These are phyloP conservation scores for Spodoptera frugiperda DNA, from an alignment of 1,140 invertebrate genomes.

Conservation along the genomic window DNA sequence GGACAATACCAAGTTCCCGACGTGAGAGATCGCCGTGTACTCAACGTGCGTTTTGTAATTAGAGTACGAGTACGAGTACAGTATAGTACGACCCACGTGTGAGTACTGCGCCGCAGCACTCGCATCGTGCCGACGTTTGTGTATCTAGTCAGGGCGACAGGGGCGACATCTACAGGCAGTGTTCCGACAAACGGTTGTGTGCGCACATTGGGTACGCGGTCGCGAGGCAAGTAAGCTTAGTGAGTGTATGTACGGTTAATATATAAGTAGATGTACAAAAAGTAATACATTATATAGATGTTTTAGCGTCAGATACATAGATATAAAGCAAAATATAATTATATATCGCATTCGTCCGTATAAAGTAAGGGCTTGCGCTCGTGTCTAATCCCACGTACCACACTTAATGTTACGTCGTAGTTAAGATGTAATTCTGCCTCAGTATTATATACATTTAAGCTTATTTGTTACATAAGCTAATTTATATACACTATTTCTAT, in stretches of 20 bases:
- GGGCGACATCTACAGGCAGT: conserved; percentile 46
- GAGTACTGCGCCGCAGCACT: conserved; percentile 43
- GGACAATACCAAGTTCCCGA: conserved; percentile 80
- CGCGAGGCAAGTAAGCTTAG: conserved; percentile 81
- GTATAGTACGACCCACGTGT: conserved; percentile 11
- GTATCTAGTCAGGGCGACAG: conserved; percentile 69
- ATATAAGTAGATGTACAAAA: conserved; percentile 86
- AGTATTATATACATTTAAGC: conserved; percentile 86
- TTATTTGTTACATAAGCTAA: conserved; percentile 86
- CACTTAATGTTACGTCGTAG: conserved; percentile 85
- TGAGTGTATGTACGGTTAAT: conserved; percentile 85
- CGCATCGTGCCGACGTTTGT: conserved; percentile 58
- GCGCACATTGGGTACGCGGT: conserved; percentile 77
- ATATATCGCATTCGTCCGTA: conserved; percentile 86
- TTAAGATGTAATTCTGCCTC: conserved; percentile 86
- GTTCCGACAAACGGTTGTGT: conserved; percentile 54
- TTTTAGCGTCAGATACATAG: conserved; percentile 86
- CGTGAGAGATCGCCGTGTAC: conserved; percentile 69
- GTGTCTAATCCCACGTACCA: conserved; percentile 84
- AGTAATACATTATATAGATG: conserved; percentile 86
- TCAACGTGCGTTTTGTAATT: conserved; percentile 68
- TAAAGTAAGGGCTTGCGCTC: conserved; percentile 85
- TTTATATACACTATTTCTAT: conserved; percentile 85
- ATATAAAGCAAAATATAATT: conserved; percentile 86
- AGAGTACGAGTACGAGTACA: not conserved